These are phyloP conservation scores for Gobiocypris rarus DNA, from an alignment of 2,113 vertebrate genomes.

Conservation along the genomic window DNA sequence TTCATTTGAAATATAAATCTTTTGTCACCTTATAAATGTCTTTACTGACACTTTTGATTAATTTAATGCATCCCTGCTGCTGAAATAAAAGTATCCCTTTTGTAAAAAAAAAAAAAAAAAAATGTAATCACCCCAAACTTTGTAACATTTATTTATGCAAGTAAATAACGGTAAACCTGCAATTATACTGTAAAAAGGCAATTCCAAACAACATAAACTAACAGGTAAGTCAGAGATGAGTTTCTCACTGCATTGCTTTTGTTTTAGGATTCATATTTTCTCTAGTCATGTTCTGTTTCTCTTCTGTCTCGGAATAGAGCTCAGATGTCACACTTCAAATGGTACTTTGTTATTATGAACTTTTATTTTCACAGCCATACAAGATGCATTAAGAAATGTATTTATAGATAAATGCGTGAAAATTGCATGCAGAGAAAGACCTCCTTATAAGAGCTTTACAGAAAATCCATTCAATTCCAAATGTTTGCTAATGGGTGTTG, in stretches of 20 bases:
- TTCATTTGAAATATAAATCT: too few species aligned
- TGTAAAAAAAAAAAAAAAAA: too few species aligned
- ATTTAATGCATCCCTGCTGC: too few species aligned
- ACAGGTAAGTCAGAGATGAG: background rate
- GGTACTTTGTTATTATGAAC: background rate
- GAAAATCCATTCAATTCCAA: background rate
- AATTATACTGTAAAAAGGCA: background rate
- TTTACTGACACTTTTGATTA: too few species aligned
- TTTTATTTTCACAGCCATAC: background rate
- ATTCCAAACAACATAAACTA: background rate
- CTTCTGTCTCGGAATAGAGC: background rate
- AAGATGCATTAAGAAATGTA: background rate
- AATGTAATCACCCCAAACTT: too few species aligned
- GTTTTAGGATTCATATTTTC: background rate
- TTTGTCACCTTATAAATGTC: too few species aligned
- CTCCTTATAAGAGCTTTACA: background rate
- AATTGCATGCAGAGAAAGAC: background rate
- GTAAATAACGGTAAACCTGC: too few species aligned
- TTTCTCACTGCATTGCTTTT: background rate
- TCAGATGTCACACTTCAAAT: background rate
- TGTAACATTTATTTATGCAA: too few species aligned
- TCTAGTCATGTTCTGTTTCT: too few species aligned
- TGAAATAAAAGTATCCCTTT: too few species aligned
- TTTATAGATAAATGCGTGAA: background rate
- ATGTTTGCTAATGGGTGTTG: background rate